These are phyloP conservation scores for Tetramorium alpestre DNA, from an alignment of 1,140 invertebrate genomes.

Conservation along the genomic window DNA sequence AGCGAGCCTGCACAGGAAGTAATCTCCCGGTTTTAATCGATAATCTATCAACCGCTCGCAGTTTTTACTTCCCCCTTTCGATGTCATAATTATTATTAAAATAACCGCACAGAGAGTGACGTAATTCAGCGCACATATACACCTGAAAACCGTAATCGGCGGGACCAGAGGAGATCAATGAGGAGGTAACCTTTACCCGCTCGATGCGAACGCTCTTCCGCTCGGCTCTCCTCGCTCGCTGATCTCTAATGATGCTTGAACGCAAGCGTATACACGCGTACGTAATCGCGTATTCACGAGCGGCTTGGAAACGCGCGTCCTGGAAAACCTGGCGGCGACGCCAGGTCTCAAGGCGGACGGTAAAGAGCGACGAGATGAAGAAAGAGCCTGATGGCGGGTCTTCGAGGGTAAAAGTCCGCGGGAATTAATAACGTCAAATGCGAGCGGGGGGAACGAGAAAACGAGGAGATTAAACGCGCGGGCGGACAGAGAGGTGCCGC, in stretches of 20 bases:
- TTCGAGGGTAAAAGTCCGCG: neutral
- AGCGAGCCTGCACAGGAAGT: neutral
- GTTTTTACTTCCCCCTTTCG: slow-evolving; percentile 37
- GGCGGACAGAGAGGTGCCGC: neutral
- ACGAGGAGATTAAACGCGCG: slow-evolving; percentile 14
- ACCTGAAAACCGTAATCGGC: neutral
- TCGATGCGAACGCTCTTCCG: neutral
- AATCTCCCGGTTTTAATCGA: slow-evolving; percentile 26
- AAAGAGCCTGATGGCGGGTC: neutral
- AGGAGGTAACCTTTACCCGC: slow-evolving; percentile 34
- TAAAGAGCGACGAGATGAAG: neutral
- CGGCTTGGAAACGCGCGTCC: neutral
- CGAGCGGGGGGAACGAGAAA: neutral
- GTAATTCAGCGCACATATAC: slow-evolving; percentile 19
- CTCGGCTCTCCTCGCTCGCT: neutral
- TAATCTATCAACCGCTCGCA: slow-evolving; percentile 24
- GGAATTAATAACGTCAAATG: neutral
- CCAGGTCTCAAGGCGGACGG: neutral
- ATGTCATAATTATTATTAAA: slow-evolving; percentile 57
- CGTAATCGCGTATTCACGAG: slow-evolving; percentile 34
- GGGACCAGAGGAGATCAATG: slow-evolving; percentile 38
- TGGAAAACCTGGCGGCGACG: neutral
- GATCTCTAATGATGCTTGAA: slow-evolving; percentile 33
- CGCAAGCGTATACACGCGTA: neutral
- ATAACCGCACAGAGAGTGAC: slow-evolving; percentile 35